Conservation (phyloP, 2,113 vertebrate genomes). For the Sphaerodactylus townsendi region DNA sequence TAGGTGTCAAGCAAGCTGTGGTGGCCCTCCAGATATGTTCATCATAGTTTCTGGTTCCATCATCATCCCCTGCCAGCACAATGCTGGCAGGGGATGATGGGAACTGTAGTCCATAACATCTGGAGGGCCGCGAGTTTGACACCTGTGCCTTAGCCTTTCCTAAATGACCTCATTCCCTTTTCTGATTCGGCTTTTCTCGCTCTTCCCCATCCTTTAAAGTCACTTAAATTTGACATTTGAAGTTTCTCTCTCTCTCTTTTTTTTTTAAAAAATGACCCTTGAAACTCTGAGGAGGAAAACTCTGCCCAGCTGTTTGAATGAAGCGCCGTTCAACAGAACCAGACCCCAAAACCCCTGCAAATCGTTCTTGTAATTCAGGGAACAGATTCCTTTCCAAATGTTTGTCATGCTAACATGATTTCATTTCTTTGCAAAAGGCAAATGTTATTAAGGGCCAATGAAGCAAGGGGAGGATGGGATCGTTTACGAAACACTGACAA, state of each 20-base stretch:
- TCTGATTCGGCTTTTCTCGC: background rate
- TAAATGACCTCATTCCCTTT: no score
- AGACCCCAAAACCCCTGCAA: slow-evolving; percentile 8
- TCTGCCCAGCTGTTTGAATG: background rate
- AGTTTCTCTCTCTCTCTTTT: slow-evolving; percentile 26
- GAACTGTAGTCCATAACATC: no score
- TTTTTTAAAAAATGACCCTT: background rate
- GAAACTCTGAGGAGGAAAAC: slow-evolving; percentile 5
- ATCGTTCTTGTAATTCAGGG: slow-evolving; percentile 36
- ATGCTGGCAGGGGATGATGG: no score
- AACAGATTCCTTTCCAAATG: slow-evolving; percentile 28
- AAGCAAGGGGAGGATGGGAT: slow-evolving; percentile 38
- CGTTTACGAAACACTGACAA: slow-evolving; percentile 33
- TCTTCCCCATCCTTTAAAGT: background rate
- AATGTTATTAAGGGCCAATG: slow-evolving; percentile 49
- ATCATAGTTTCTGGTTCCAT: no score
- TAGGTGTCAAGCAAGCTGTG: no score
- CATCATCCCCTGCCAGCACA: no score
- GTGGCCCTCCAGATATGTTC: no score
- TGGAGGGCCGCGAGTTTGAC: no score
- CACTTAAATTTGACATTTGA: background rate
- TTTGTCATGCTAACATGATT: slow-evolving; percentile 50
- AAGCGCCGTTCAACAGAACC: slow-evolving; percentile 12
- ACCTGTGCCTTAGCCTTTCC: no score
- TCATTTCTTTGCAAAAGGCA: slow-evolving; percentile 45